phyloP scores from a whole-genome alignment of 1,140 invertebrate species.

The Holotrichia oblita region DNA sequence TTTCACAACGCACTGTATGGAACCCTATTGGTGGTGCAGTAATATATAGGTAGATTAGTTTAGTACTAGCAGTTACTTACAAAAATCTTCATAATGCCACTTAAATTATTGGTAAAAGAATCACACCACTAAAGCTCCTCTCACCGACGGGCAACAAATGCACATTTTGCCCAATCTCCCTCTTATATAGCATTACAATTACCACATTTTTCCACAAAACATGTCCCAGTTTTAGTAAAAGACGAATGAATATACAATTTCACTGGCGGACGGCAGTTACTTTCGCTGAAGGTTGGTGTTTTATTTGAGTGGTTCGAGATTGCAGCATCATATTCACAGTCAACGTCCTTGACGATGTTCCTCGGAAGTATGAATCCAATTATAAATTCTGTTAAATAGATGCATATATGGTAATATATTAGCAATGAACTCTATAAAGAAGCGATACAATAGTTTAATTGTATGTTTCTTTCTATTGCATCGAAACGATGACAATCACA shows the following conservation, averaged over 20 bases:
- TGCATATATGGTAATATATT: too few relatives aligned
- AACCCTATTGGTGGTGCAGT: neutral
- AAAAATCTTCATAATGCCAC: slow-evolving; percentile 40
- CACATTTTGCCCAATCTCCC: slow-evolving; percentile 36
- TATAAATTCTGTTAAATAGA: neutral
- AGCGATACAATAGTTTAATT: neutral
- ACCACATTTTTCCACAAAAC: slow-evolving; percentile 42
- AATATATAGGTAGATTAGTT: neutral
- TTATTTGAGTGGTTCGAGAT: slow-evolving; percentile 16
- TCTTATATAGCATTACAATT: slow-evolving; percentile 42
- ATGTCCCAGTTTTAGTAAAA: slow-evolving; percentile 42
- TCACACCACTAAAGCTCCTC: slow-evolving; percentile 36
- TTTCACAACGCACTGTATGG: neutral
- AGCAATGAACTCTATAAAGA: neutral
- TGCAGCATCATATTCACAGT: neutral
- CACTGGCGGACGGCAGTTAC: slow-evolving; percentile 38
- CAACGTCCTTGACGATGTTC: slow-evolving; percentile 25
- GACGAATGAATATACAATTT: slow-evolving; percentile 42
- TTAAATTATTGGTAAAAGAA: slow-evolving; percentile 2
- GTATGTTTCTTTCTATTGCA: neutral
- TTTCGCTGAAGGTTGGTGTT: slow-evolving; percentile 42
- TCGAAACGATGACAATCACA: neutral
- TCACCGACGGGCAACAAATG: slow-evolving; percentile 41
- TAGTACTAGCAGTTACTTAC: slow-evolving; percentile 18
- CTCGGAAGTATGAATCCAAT: neutral